Percentiles rank a stretch among this genome's conserved stretches.
Conservation (phyloP, 2,113 vertebrate genomes). For the Dromiciops gliroides region DNA sequence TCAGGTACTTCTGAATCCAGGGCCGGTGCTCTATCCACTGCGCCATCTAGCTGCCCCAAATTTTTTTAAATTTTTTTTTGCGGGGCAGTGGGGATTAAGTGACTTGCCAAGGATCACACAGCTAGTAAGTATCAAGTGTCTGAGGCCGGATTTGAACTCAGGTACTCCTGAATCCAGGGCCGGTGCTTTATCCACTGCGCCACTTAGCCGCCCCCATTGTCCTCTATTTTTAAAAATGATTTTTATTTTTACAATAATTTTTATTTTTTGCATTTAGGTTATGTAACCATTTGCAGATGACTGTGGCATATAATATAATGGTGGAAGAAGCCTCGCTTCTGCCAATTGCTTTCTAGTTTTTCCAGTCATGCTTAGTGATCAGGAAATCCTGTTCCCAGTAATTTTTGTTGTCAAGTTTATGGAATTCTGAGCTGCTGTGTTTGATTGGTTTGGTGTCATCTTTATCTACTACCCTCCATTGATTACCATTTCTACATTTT, state of each 20-base stretch:
- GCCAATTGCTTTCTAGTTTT: background rate
- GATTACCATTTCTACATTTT: background rate
- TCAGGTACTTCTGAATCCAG: too few relatives aligned
- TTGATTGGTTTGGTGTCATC: background rate
- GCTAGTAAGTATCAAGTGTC: too few relatives aligned
- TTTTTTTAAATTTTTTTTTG: too few relatives aligned
- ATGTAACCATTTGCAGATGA: background rate
- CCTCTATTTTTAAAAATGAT: background rate
- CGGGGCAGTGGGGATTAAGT: too few relatives aligned
- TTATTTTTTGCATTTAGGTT: background rate
- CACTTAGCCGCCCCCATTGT: too few relatives aligned
- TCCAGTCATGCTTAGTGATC: background rate
- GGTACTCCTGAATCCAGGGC: too few relatives aligned
- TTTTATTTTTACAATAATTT: background rate
- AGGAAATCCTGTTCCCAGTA: background rate
- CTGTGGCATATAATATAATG: background rate
- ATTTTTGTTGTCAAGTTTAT: background rate
- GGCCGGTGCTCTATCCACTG: too few relatives aligned
- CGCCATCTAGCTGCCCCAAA: too few relatives aligned
- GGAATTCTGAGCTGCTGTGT: background rate
- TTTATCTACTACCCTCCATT: too few relatives aligned
- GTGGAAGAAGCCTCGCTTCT: background rate
- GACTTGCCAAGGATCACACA: too few relatives aligned
- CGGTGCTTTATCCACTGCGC: too few relatives aligned
- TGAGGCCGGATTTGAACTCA: too few relatives aligned